Base-by-base conservation (phyloP, 1,140 invertebrate genomes). In the Aphis gossypii region DNA sequence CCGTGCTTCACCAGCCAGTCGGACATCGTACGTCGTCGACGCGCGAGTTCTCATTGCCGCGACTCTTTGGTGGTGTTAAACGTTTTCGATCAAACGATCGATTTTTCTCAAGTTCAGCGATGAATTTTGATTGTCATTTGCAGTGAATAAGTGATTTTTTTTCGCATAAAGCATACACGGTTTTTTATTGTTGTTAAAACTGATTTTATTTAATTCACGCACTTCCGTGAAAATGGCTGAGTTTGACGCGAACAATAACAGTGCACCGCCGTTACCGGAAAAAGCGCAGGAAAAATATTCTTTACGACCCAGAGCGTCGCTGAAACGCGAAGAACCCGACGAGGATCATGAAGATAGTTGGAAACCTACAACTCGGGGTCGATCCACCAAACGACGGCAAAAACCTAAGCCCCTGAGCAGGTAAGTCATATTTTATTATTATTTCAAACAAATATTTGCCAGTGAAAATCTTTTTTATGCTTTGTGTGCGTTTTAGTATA, bases 351-450 rank as follows among this genome's bases (percentile, higher is more conserved):
- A 93, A n/a, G 93, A 93, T 82, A 93, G 88, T 30, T 94, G 94
- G 91, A 94, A 94, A 93, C 94, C 94, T 2, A 20, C 82, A 18
- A 56, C 68, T 25, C 93, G 94, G 14, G 94, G 94, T 41, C 93
- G 94, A 38, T 89, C 94, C 14, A 95, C 95, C 92, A 94, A 92
- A 90, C 88, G 96, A n/a, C 97, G 97, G 95, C 96, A 96, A 89
- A 97, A 97, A 95, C 96, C 98, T 11, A 97, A 98, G 84, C 98
- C 98, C 2, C 96, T 98, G 93, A 98, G 97, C 96, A 99, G 98
- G 95, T 99, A 99, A 76, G 60, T 76, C 30, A 0, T 68, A n/a
- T 68, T 76, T 30, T 14, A 76, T n/a, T 68, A 68, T 76, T 76
- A n/a, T 76, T 14, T 76, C 14, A 14, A 76, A 14, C 18, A 76